Evolutionary conservation across 2,797 vertebrate genomes (phyloP).

Genomic region (Poliocrania exsul): DNA sequence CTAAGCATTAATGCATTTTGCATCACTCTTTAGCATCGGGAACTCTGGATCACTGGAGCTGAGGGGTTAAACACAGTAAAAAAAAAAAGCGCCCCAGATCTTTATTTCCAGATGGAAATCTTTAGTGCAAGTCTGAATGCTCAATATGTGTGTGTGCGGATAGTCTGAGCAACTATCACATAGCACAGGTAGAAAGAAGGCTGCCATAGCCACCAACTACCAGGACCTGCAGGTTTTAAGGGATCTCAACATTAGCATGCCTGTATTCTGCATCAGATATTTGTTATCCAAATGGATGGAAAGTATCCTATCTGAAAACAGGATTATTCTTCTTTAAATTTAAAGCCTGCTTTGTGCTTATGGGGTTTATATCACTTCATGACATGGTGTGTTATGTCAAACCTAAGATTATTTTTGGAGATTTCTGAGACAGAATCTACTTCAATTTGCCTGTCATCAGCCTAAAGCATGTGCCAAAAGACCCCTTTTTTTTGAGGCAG

Average conservation of each 20-base stretch:
- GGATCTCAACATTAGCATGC: background rate
- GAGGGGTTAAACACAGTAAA: slow-evolving; percentile 31
- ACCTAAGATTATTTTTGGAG: slow-evolving; percentile 66
- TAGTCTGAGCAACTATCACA: background rate
- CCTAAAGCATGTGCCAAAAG: slow-evolving; percentile 60
- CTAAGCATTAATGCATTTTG: slow-evolving; percentile 66
- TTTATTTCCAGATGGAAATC: slow-evolving; percentile 12
- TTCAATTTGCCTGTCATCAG: slow-evolving; percentile 65
- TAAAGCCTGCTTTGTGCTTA: slow-evolving; percentile 62
- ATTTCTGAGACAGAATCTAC: slow-evolving; percentile 61
- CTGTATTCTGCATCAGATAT: slow-evolving; percentile 58
- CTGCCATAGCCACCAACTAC: background rate
- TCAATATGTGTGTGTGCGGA: background rate
- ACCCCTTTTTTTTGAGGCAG: background rate
- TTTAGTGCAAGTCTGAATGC: background rate
- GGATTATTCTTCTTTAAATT: slow-evolving; percentile 67
- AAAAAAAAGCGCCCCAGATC: background rate
- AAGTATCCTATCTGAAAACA: slow-evolving; percentile 61
- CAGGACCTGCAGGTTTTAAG: background rate
- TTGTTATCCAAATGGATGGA: slow-evolving; percentile 73
- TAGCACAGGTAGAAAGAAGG: background rate
- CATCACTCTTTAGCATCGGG: slow-evolving; percentile 16
- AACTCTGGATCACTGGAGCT: background rate
- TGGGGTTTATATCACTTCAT: slow-evolving; percentile 61
- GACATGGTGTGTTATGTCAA: slow-evolving; percentile 59